Base-by-base conservation (phyloP, 2,113 vertebrate species). In the Gadus macrocephalus region DNA sequence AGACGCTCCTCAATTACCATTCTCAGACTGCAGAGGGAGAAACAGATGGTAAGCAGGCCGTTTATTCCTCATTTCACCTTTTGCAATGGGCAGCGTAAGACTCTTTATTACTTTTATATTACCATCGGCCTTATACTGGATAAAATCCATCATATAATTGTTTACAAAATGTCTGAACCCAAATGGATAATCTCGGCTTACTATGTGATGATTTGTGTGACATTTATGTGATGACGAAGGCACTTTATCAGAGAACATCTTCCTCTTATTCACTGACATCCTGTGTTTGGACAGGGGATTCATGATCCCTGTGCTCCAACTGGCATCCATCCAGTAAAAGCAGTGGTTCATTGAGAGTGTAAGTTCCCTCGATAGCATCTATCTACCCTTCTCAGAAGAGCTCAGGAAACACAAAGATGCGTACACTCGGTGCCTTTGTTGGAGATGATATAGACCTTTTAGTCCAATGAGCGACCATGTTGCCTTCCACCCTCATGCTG, bases 1-100 rank as follows among this genome's bases (percentile, higher is more conserved):
- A 89, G 67, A 90, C 81, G 0, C 81, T 89, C 49, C 55, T 82
- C 67, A 90, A 71, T 25, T 85, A 89, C 78, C 87, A 73, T 1
- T 62, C 86, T 0, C 89, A 85, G 68, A 90, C 92, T 27, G 84
- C 81, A 0, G 66, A 80, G 7, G 89, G 83, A 60, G 58, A 72
- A 77, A 62, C 84, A 38, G 85, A 90, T 86, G 92, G 96, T 95
- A 92, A 92, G 94, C 77, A 22, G 66, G 19, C 11, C 31, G 19
- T 53, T 42, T 38, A 19, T 63, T 63, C 15, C 55, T n/a, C 15
- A 17, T 17, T 17, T 58, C 55, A 58, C n/a, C n/a, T 58, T 58
- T 58, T 58, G 55, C 42, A 49, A 49, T 12, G 42, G 12, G 11
- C 42, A 49, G 8, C 42, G 14, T 49, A 9, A 49, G 6, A 14